phyloP scores from a whole-genome alignment of 2,888 invertebrate genomes.

The Agrochola litura region DNA sequence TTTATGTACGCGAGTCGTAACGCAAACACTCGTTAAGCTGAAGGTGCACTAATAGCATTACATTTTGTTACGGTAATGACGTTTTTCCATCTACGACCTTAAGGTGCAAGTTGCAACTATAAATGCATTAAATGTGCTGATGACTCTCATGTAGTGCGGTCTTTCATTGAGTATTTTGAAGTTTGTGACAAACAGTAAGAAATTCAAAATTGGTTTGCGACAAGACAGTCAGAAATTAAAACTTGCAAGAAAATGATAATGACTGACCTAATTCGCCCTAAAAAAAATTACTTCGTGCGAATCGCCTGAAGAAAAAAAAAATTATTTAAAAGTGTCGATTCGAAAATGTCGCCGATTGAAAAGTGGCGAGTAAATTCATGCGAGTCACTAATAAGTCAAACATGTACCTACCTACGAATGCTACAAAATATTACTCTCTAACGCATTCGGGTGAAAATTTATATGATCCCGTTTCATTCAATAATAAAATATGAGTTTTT shows the following conservation, averaged over 20 bases:
- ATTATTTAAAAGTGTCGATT: too few species aligned
- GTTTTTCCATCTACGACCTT: constrained; percentile 5
- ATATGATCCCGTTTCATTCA: neutral
- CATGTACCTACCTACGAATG: neutral
- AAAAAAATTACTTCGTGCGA: too few species aligned
- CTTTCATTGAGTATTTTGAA: neutral
- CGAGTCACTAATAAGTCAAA: neutral
- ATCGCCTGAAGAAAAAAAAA: too few species aligned
- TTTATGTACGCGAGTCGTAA: constrained; percentile 42
- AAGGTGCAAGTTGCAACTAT: neutral
- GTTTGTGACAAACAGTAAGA: neutral
- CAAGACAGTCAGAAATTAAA: too few species aligned
- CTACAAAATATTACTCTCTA: neutral
- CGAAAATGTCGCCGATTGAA: too few species aligned
- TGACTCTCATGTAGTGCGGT: neutral
- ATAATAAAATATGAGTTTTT: too few species aligned
- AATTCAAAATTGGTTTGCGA: neutral
- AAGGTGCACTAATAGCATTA: constrained; percentile 49
- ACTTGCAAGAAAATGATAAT: too few species aligned
- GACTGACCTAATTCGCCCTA: too few species aligned
- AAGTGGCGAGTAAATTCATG: too few species aligned
- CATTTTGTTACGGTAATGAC: constrained; percentile 13
- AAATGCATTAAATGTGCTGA: neutral
- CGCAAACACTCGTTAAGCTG: constrained; percentile 52
- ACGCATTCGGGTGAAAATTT: neutral